Percentiles rank a stretch among this genome's conserved stretches.
Evolutionary conservation across 2,888 invertebrate genomes (phyloP).

Genomic region (Terebella lapidaria): DNA sequence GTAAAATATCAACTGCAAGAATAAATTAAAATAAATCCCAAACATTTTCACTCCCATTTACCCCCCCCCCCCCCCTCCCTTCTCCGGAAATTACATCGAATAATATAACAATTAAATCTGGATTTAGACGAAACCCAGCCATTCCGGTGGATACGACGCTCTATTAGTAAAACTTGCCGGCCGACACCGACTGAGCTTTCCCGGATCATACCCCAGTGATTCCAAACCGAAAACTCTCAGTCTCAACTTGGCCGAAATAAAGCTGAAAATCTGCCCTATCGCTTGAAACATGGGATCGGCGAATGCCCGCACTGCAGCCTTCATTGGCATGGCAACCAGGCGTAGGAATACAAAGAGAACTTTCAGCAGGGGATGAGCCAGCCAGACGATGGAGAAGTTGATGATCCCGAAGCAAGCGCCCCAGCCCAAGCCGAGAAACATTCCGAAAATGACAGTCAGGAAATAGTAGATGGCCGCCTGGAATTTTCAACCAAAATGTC

Average conservation of each 20-base stretch:
- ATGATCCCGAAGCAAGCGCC: constrained; percentile 11
- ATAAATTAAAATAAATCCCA: no score
- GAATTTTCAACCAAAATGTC: neutral
- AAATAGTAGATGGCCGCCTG: constrained; percentile 17
- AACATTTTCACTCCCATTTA: no score
- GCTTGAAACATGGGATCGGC: constrained; percentile 15
- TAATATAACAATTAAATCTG: no score
- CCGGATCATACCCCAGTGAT: neutral
- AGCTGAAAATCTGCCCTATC: constrained; percentile 1
- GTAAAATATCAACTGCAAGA: no score
- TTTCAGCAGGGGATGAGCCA: constrained; percentile 10
- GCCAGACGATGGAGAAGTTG: constrained; percentile 14
- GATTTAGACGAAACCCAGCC: constrained; percentile 4
- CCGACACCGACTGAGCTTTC: neutral
- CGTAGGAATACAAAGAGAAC: constrained; percentile 9
- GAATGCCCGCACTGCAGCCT: constrained; percentile 9
- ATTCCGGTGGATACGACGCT: neutral
- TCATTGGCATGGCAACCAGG: constrained; percentile 10
- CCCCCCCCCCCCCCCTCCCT: no score
- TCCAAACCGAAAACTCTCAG: neutral
- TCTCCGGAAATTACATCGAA: no score
- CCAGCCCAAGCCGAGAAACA: constrained; percentile 14
- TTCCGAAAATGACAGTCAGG: constrained; percentile 11
- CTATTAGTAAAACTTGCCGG: neutral
- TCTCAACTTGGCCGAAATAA: neutral